Evolutionary conservation across 2,113 vertebrate species (phyloP).

Genomic region (Syrmaticus mikado): DNA sequence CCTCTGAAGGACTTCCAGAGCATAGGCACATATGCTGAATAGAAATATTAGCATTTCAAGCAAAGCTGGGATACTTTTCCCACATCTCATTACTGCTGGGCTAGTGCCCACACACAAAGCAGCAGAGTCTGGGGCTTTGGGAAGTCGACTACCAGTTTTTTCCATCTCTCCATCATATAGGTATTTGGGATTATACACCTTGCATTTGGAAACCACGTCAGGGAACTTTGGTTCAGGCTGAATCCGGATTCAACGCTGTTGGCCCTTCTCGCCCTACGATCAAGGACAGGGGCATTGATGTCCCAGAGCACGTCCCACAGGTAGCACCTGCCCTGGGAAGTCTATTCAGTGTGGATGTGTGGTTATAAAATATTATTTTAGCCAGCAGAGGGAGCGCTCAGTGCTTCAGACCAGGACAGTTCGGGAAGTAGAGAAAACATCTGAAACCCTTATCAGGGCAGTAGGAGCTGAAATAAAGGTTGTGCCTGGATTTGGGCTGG

Average conservation of each 20-base stretch:
- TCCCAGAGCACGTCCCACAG: not conserved
- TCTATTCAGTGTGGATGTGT: accelerated
- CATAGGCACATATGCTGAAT: accelerated
- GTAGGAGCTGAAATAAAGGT: not conserved
- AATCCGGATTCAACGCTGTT: not conserved
- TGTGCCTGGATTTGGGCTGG: not conserved
- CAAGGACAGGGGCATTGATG: not conserved
- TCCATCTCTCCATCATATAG: not conserved
- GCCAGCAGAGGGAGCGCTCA: conserved; percentile 55
- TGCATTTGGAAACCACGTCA: not conserved
- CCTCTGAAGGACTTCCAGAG: not conserved
- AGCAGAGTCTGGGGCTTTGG: not conserved
- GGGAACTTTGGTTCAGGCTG: too few relatives aligned
- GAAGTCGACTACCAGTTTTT: not conserved
- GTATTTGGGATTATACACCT: not conserved
- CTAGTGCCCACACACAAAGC: not conserved
- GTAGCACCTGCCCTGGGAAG: not conserved
- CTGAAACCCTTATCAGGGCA: accelerated
- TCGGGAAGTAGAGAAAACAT: accelerated
- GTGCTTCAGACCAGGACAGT: not conserved
- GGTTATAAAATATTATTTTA: not conserved
- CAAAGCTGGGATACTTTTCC: not conserved
- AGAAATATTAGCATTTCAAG: not conserved
- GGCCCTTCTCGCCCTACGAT: not conserved
- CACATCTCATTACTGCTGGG: not conserved